Base-by-base conservation (phyloP, 2,888 invertebrate genomes). In the Drosophila demipolita region DNA sequence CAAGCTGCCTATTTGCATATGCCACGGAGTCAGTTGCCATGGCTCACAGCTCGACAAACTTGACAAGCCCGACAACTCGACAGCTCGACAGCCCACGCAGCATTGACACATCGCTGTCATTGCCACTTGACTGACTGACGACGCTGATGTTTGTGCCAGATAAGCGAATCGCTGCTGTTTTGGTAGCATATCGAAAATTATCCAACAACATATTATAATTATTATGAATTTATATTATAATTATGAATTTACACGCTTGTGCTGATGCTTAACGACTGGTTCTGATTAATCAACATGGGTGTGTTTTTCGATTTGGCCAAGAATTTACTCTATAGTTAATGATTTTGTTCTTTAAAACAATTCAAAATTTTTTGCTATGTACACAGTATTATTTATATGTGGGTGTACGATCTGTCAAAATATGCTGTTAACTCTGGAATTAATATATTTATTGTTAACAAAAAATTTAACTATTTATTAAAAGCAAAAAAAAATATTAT, bases 171-270 rank as follows among this genome's bases (percentile, higher is more conserved):
- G 57, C 71, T 82, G 78, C 68, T 38, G 73, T 26, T 86, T 83
- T 86, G 89, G 84, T 76, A 85, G 89, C 89, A 67, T 68, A 73
- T 63, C 72, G 61, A 74, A 86, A 75, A 76, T 59, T 57, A 59
- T 49, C 73, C 64, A 59, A 64, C 80, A 63, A 63, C 42, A 48
- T 54, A 38, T 64, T 66, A 63, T 40, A 53, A 71, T 66, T 73
- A 68, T 66, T 75, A 80, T 65, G 49, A 42, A 63, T 55, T 33
- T 17, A 53, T 60, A 70, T 67, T 33, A 29, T 12, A 52, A 60
- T 61, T 72, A 42, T 62, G 29, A 38, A 57, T 65, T 63, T 66
- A 74, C 29, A 66, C 74, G 70, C 74, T 69, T 73, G 62, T 53
- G 42, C 38, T 66, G 52, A 26, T 6, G 54, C n/a, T 23, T 54